Percentiles rank a stretch among this genome's conserved stretches.
These are phyloP conservation scores for Porites lutea DNA, from an alignment of 64 coral and sea anemone species.

Conservation along the genomic window DNA sequence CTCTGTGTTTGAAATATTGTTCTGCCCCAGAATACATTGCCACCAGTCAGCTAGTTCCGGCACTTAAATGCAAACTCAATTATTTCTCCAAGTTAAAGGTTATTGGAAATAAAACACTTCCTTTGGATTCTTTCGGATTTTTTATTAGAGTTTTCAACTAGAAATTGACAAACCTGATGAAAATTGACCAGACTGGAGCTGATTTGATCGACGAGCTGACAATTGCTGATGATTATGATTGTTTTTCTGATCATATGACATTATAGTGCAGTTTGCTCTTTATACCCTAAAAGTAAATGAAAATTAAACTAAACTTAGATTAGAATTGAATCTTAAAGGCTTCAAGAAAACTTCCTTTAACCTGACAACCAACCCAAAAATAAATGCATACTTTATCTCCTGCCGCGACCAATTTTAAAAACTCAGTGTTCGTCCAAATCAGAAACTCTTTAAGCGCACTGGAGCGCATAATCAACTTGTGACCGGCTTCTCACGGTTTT, in stretches of 20 bases:
- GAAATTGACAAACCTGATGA: too few relatives aligned
- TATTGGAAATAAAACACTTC: not conserved
- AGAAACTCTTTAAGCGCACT: not conserved
- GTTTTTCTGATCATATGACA: not conserved
- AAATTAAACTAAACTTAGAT: not conserved
- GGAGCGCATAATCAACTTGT: conserved; percentile 24
- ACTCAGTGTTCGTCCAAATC: not conserved
- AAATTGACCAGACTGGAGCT: not conserved
- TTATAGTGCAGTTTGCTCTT: not conserved
- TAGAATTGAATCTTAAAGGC: not conserved
- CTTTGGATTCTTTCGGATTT: not conserved
- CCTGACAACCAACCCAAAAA: too few relatives aligned
- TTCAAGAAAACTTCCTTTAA: not conserved
- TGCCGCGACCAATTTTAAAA: too few relatives aligned
- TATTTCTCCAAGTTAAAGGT: not conserved
- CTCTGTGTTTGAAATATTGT: conserved; percentile 23
- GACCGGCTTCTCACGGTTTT: not conserved
- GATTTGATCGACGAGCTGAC: not conserved
- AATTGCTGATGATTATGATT: not conserved
- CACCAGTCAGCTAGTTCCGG: conserved; percentile 28
- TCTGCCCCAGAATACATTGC: not conserved
- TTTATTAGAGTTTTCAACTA: too few relatives aligned
- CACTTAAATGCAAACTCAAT: not conserved
- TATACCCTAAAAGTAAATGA: not conserved
- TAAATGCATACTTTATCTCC: too few relatives aligned